Evolutionary conservation across 2,888 invertebrate genomes (phyloP).

Genomic region (Sarcophaga caerulescens): DNA sequence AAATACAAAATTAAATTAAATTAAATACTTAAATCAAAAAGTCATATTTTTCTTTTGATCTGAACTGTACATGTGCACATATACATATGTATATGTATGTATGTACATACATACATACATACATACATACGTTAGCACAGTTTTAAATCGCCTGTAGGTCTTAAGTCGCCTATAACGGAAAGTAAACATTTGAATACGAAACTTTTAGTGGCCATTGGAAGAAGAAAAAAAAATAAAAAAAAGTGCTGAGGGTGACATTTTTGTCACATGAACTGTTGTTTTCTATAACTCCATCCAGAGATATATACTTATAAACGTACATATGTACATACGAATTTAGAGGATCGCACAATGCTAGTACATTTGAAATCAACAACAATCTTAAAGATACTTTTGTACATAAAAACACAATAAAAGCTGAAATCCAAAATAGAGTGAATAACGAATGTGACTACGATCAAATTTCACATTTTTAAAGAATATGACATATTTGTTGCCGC

Average conservation of each 20-base stretch:
- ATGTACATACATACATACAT: too few species aligned
- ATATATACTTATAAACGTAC: not conserved
- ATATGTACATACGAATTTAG: not conserved
- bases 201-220: not conserved
- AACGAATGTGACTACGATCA: slow-evolving; percentile 14
- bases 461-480: slow-evolving; percentile 36
- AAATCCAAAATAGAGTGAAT: not conserved
- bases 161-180: slow-evolving; percentile 27
- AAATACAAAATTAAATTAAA: too few species aligned
- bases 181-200: slow-evolving; percentile 54
- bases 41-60: not conserved
- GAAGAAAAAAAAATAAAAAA: not conserved
- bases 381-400: not conserved
- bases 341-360: not conserved
- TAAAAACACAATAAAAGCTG: not conserved
- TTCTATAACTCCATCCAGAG: not conserved
- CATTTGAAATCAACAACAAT: not conserved
- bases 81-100: not conserved
- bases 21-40: too few species aligned
- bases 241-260: slow-evolving; percentile 77
- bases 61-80: not conserved
- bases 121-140: too few species aligned
- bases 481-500: slow-evolving; percentile 15
- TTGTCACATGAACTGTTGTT: slow-evolving; percentile 74
- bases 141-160: too few species aligned